Base-by-base conservation (phyloP, 1,140 invertebrate species). In the Whitmania pigra region DNA sequence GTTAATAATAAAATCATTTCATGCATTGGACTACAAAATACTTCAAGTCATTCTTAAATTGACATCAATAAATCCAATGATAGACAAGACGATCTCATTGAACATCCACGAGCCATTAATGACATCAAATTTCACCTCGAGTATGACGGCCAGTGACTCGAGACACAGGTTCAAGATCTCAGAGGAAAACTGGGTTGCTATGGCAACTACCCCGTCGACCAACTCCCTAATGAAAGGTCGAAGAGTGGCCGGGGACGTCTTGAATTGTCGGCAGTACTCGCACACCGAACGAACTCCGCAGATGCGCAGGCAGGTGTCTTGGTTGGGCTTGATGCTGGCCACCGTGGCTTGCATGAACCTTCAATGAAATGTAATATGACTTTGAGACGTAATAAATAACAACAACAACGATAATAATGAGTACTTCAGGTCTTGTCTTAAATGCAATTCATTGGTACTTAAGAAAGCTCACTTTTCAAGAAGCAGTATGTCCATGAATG, bases 131-230 rank as follows among this genome's bases (percentile, higher is more conserved):
- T 15, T n/a, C 70, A 88, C 87, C 74, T 85, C 81, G n/a, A 90
- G 79, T 71, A 90, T 83, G 55, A 86, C 82, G 27, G 85, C 84
- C 40, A 90, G 81, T 0, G 88, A 86, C 77, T 90, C 88, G 79
- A 91, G 82, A 15, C 87, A 84, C 0, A 89, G 76, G 1, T 85
- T 84, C 3, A 90, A 77, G n/a, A 90, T 85, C 75, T 87, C 86
- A 29, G 85, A 82, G 36, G 85, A 85, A 71, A 83, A 85, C 76
- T 84, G 82, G 25, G 80, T 80, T 31, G 84, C 83, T 72, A 87
- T 79, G 60, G 80, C 77, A 20, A 87, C 75, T 0, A 87, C 77
- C 17, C 83, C 83, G 54, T 87, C 86, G 49, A 85, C 77, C 27
- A 86, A 82, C 49, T 79, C 80, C 22, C 82, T 79, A 27, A 87